These are phyloP conservation scores for Leptothorax acervorum DNA, from an alignment of 2,888 invertebrate species.

Conservation along the genomic window DNA sequence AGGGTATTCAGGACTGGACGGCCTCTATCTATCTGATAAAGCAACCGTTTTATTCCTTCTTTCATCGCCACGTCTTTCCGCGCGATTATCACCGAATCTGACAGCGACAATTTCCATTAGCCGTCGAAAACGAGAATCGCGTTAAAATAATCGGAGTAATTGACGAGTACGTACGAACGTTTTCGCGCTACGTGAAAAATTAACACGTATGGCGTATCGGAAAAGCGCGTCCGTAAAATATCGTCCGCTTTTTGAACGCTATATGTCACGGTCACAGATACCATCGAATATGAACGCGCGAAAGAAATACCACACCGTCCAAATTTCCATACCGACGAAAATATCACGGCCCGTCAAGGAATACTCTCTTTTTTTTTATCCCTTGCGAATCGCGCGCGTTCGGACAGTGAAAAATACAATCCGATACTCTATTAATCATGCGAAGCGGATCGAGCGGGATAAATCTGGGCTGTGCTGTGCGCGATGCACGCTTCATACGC, in stretches of 20 bases:
- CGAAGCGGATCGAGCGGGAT: constrained; percentile 43
- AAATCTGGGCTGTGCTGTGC: constrained; percentile 37
- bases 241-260: background rate
- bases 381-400: background rate
- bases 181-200: background rate
- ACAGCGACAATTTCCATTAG: background rate
- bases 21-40: background rate
- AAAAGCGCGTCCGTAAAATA: constrained; percentile 6
- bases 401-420: constrained; percentile 52
- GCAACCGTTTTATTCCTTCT: background rate
- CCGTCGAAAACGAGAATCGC: background rate
- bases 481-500: constrained; percentile 9
- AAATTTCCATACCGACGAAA: constrained; percentile 46
- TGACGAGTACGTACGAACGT: no score
- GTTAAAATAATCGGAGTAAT: background rate
- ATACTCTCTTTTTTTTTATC: background rate
- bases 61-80: background rate
- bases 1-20: background rate
- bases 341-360: constrained; percentile 42
- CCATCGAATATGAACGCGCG: constrained; percentile 13
- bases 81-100: constrained; percentile 9
- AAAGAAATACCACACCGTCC: constrained; percentile 36
- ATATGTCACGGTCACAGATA: background rate
- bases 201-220: background rate
- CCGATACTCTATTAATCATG: constrained; percentile 48